Evolutionary conservation across 2,888 invertebrate genomes (phyloP).

Genomic region (Melipona beecheii): DNA sequence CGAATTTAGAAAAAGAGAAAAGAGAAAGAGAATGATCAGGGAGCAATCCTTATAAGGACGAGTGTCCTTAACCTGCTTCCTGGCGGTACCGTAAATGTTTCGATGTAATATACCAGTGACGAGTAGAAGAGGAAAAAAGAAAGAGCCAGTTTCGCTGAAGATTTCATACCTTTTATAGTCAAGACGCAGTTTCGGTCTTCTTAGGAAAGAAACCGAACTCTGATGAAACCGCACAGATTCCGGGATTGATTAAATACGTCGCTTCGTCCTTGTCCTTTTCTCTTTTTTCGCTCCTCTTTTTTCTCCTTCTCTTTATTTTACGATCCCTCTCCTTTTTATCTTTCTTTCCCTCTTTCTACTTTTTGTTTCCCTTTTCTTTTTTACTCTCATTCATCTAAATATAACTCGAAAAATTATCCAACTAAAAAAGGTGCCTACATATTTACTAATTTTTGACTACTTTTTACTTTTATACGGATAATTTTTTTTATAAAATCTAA

Average conservation of each 20-base stretch:
- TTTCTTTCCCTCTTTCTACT: not conserved
- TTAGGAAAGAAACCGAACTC: constrained; percentile 61
- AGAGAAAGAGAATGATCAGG: constrained; percentile 72
- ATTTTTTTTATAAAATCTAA: not conserved
- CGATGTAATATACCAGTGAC: constrained; percentile 45
- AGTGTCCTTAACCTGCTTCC: constrained; percentile 83
- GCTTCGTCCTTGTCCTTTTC: constrained; percentile 21
- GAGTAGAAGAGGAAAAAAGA: constrained; percentile 48
- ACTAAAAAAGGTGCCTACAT: not conserved
- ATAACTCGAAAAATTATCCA: constrained; percentile 8
- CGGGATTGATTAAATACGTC: constrained; percentile 40
- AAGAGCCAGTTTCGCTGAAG: constrained; percentile 50
- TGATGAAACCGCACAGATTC: constrained; percentile 64
- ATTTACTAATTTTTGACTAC: not conserved
- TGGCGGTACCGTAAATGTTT: constrained; percentile 67
- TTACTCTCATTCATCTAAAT: not conserved
- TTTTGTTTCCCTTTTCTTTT: not conserved
- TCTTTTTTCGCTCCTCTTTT: not conserved
- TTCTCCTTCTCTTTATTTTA: not conserved
- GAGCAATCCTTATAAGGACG: constrained; percentile 82
- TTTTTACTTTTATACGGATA: not conserved
- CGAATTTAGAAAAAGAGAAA: constrained; percentile 48
- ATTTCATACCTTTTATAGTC: constrained; percentile 80
- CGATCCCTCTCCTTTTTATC: not conserved
- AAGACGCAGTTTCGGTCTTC: constrained; percentile 58